These are phyloP conservation scores for Euwallacea fornicatus DNA, from an alignment of 1,140 invertebrate genomes.

Conservation along the genomic window DNA sequence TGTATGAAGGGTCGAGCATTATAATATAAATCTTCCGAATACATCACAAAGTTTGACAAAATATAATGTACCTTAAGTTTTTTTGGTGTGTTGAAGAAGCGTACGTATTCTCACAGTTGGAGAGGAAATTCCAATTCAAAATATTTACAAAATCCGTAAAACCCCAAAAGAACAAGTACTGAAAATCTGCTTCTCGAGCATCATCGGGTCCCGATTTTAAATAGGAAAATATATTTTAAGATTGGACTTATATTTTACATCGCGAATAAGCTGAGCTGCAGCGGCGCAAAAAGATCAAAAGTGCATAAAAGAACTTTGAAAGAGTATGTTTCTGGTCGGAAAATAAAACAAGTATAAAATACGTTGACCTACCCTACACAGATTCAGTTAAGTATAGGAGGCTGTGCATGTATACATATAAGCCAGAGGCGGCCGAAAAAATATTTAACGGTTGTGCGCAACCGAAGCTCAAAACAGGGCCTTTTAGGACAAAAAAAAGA, in stretches of 20 bases:
- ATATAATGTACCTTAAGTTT: too few relatives aligned
- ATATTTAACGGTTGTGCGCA: not conserved
- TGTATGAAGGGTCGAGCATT: too few relatives aligned
- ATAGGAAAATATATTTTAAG: constrained; percentile 45
- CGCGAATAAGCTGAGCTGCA: constrained; percentile 37
- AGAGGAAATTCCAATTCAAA: too few relatives aligned
- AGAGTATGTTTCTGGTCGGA: constrained; percentile 48
- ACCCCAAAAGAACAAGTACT: not conserved
- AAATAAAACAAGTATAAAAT: constrained; percentile 54
- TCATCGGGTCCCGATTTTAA: constrained; percentile 10
- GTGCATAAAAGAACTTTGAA: constrained; percentile 48
- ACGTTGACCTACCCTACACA: constrained; percentile 55
- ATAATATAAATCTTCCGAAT: too few relatives aligned
- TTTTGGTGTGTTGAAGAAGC: too few relatives aligned
- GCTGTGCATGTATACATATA: constrained; percentile 54
- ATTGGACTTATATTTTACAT: constrained; percentile 48
- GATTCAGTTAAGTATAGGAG: constrained; percentile 53
- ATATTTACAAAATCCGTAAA: constrained; percentile 11
- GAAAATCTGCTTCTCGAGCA: constrained; percentile 8
- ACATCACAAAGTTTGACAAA: too few relatives aligned
- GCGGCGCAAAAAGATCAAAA: constrained; percentile 41
- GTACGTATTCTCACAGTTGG: too few relatives aligned
- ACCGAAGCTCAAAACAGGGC: too few relatives aligned
- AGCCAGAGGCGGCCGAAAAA: constrained; percentile 45
- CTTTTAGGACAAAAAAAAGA: too few relatives aligned